These are phyloP conservation scores for Erynnis tages DNA, from an alignment of 2,888 invertebrate species.

Conservation along the genomic window DNA sequence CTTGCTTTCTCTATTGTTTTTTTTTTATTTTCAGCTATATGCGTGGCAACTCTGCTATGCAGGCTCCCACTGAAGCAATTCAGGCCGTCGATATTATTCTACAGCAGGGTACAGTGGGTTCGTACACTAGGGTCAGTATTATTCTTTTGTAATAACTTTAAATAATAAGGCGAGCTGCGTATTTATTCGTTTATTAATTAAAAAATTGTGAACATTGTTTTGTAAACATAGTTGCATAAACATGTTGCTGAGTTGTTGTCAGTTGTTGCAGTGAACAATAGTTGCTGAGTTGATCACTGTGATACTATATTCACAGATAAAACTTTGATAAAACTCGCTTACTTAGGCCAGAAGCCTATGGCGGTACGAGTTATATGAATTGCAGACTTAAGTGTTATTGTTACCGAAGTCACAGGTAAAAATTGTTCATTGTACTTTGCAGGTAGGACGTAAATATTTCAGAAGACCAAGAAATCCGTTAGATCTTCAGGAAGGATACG, in stretches of 20 bases:
- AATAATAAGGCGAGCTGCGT: no score
- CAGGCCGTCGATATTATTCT: constrained; percentile 93
- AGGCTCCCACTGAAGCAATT: constrained; percentile 81
- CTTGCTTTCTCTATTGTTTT: not conserved
- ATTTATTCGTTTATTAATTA: no score
- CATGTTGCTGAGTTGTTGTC: constrained; percentile 14
- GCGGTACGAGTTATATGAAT: no score
- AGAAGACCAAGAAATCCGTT: constrained; percentile 72
- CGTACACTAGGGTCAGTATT: constrained; percentile 65
- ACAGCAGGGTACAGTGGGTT: constrained; percentile 87
- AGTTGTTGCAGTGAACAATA: no score
- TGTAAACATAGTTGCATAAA: not conserved
- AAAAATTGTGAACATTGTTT: not conserved
- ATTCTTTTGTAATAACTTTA: no score
- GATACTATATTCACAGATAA: no score
- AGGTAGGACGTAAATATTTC: constrained; percentile 92
- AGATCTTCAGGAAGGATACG: constrained; percentile 89
- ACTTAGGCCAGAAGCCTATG: no score
- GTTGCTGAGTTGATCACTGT: no score
- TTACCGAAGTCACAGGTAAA: no score
- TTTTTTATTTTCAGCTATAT: constrained; percentile 54
- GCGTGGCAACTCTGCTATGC: constrained; percentile 56
- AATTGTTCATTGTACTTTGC: no score
- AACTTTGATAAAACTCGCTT: no score
- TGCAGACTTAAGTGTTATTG: no score